A percentile compares a stretch with the other conserved stretches of the same genome.
phyloP scores from a whole-genome alignment of 2,888 invertebrate species.

The Clusia tigrina region DNA sequence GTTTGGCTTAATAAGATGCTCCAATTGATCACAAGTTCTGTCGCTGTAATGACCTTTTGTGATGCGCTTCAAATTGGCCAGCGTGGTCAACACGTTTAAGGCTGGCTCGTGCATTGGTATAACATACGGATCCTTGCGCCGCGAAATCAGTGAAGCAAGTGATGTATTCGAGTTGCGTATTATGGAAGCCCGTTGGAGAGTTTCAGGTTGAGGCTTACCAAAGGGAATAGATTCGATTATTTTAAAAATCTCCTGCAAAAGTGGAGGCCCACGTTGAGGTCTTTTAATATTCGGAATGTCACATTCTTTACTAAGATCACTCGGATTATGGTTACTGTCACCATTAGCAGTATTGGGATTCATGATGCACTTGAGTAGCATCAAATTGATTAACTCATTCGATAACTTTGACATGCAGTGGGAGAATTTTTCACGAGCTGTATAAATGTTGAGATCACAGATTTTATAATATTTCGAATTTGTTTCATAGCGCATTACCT shows the following conservation, averaged over 20 bases:
- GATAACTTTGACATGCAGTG: constrained; percentile 59
- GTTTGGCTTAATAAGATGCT: constrained; percentile 33
- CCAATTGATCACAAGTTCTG: constrained; percentile 18
- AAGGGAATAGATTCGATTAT: constrained; percentile 70
- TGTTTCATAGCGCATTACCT: constrained; percentile 67
- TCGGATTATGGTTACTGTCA: constrained; percentile 25
- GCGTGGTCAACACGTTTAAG: constrained; percentile 69
- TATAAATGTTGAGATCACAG: background rate
- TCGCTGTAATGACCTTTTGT: constrained; percentile 67
- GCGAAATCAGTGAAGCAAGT: constrained; percentile 52
- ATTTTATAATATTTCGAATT: background rate
- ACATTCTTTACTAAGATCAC: constrained; percentile 23
- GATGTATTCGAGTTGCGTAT: constrained; percentile 61
- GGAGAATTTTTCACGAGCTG: constrained; percentile 61
- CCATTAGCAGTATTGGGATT: constrained; percentile 15
- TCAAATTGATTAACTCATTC: constrained; percentile 48
- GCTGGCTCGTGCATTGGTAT: constrained; percentile 69
- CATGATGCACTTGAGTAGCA: constrained; percentile 46
- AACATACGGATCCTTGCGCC: constrained; percentile 66
- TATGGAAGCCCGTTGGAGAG: constrained; percentile 55
- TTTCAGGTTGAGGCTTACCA: constrained; percentile 56
- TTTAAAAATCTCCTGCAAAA: constrained; percentile 75
- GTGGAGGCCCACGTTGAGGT: constrained; percentile 71
- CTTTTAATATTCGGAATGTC: constrained; percentile 58
- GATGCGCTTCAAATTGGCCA: constrained; percentile 69